Percentiles rank a stretch among this genome's conserved stretches.
Conservation (phyloP, 1,140 invertebrate species). For the Drosophila simulans region DNA sequence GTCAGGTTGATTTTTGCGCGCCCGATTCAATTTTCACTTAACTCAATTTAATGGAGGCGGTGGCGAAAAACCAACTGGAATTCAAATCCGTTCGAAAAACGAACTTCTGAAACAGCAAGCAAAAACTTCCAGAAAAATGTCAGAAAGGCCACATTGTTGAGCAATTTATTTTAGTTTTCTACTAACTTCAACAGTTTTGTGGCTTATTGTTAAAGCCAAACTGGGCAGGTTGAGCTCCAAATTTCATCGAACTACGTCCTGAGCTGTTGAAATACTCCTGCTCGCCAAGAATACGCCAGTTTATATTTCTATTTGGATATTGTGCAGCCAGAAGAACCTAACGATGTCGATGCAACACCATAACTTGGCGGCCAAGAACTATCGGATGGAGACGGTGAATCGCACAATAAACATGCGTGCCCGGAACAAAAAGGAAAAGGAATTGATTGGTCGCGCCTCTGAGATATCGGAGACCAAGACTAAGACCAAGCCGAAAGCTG, state of each 20-base stretch:
- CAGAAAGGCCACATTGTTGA: too few species aligned
- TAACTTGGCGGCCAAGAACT: neutral
- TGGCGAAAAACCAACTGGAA: neutral
- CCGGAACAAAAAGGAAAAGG: neutral
- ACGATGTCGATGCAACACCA: neutral
- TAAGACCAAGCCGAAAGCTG: neutral
- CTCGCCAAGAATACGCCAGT: neutral
- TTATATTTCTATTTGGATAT: slow-evolving; percentile 6
- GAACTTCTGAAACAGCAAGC: too few species aligned
- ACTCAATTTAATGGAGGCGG: neutral
- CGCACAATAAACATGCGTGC: neutral
- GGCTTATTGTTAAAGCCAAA: neutral
- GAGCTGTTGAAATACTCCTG: neutral
- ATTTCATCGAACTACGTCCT: neutral
- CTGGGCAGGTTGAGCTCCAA: neutral
- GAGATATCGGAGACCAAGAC: too few species aligned
- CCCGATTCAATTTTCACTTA: neutral
- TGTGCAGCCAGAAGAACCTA: neutral
- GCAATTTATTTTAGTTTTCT: too few species aligned
- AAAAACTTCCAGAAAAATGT: too few species aligned
- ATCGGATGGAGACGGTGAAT: neutral
- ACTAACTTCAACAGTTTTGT: too few species aligned
- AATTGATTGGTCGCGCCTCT: neutral
- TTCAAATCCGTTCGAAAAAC: too few species aligned
- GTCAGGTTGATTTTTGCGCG: neutral